Base-by-base conservation (phyloP, 1,140 invertebrate genomes). In the Triops cancriformis region DNA sequence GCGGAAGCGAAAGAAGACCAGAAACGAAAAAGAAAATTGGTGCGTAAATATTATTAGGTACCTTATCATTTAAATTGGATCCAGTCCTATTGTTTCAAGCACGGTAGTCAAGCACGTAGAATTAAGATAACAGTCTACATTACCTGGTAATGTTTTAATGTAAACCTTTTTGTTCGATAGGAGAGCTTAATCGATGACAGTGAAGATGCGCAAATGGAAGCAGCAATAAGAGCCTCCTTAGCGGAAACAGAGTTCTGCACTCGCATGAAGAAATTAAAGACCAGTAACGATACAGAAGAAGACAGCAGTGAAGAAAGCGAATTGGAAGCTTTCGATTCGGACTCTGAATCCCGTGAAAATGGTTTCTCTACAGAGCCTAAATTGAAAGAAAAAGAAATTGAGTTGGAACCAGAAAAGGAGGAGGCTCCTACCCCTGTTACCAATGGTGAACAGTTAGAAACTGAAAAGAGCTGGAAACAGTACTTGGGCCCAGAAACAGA, bases 201-300 rank as follows among this genome's bases (percentile, higher is more conserved):
- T 79, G 86, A 87, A 81, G 85, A 86, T 41, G 82, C 81, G 74
- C 86, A 87, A 78, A 72, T 87, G 74, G 81, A 85, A 81, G 85
- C 85, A 76, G 86, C 86, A 14, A 85, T 87, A 73, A 78, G 82
- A 78, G 85, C 85, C 7, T 87, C 86, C 0, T 75, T 86, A 10
- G 72, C 72, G 3, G 76, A 74, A 26, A 76, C 45, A 12, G 51
- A 64, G 18, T 64, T 64, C 18, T 64, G 51, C 23, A 64, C 51
- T 14, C 51, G 51, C 14, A 64, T 64, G 51, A 64, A 64, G 23
- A 64, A 64, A 64, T 23, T 64, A 64, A 64, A 64, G 2, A 72
- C 78, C 23, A 42, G 72, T 72, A 78, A 80, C 79, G 80, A 80
- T 12, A 81, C 82, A 9, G 80, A 79, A 18, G 81, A 80, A 27